phyloP scores from a whole-genome alignment of 2,888 invertebrate species.

The Notocelia uddmanniana region DNA sequence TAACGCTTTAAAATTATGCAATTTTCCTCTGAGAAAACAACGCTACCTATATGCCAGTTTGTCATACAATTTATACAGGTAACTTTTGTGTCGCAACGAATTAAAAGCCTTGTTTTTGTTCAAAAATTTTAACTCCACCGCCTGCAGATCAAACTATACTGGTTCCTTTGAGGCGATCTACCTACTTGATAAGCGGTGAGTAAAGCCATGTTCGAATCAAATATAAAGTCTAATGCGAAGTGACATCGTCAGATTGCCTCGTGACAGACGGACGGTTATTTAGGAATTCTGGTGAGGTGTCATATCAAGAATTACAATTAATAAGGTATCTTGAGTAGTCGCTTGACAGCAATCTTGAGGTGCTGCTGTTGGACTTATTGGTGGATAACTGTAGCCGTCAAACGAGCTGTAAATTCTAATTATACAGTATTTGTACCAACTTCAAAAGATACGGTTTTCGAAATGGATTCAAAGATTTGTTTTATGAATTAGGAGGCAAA shows the following conservation, averaged over 20 bases:
- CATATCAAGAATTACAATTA: slow-evolving; percentile 24
- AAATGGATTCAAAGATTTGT: too few relatives aligned
- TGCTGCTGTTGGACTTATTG: background rate
- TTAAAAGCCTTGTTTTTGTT: too few relatives aligned
- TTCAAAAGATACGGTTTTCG: too few relatives aligned
- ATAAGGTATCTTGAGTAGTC: slow-evolving; percentile 1
- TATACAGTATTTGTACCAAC: background rate
- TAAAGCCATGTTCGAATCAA: slow-evolving; percentile 25
- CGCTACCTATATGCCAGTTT: too few relatives aligned
- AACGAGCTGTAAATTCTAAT: background rate
- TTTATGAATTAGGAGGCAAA: too few relatives aligned
- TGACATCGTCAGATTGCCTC: slow-evolving; percentile 31
- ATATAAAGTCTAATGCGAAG: slow-evolving; percentile 40
- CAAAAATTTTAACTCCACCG: too few relatives aligned
- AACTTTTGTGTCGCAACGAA: too few relatives aligned
- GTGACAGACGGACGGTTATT: slow-evolving; percentile 38
- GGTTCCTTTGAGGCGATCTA: background rate
- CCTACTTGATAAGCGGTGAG: background rate
- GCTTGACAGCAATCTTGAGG: slow-evolving; percentile 2
- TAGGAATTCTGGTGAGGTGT: slow-evolving; percentile 17
- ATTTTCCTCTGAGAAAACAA: too few relatives aligned
- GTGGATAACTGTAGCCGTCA: background rate
- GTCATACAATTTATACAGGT: too few relatives aligned
- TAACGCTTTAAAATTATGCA: too few relatives aligned
- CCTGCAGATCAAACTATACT: background rate